These are phyloP conservation scores for Fratercula arctica DNA, from an alignment of 2,797 vertebrate species.

Conservation along the genomic window DNA sequence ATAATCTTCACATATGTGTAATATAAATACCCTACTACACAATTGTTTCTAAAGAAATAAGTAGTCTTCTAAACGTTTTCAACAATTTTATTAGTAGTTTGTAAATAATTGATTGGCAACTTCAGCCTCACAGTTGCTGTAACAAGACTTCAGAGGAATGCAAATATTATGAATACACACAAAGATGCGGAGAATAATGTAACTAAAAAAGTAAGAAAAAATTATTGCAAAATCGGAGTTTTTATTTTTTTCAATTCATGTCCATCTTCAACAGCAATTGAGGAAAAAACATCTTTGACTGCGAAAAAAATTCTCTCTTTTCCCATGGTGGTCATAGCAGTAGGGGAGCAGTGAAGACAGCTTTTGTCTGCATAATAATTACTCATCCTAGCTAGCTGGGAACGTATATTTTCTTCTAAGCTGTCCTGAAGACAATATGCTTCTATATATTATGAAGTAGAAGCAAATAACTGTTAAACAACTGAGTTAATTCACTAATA, in stretches of 20 bases:
- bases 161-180: not conserved
- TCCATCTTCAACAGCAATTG: not conserved
- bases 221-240: not conserved
- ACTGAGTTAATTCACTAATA: not conserved
- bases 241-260: not conserved
- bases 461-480: not conserved
- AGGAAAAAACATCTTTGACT: not conserved
- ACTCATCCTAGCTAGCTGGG: not conserved
- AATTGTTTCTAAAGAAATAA: not conserved
- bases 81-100: not conserved
- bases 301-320: not conserved
- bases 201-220: not conserved
- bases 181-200: rapidly evolving
- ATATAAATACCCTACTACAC: not conserved
- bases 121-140: not conserved
- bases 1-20: not conserved
- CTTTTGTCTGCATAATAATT: not conserved
- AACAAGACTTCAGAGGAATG: not conserved
- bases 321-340: not conserved
- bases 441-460: not conserved
- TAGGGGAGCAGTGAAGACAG: not conserved
- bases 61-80: not conserved
- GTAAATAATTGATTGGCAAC: not conserved
- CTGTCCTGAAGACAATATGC: not conserved
- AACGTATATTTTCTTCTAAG: not conserved